Conservation (phyloP, 2,888 invertebrate species). For the Neoascia interrupta region DNA sequence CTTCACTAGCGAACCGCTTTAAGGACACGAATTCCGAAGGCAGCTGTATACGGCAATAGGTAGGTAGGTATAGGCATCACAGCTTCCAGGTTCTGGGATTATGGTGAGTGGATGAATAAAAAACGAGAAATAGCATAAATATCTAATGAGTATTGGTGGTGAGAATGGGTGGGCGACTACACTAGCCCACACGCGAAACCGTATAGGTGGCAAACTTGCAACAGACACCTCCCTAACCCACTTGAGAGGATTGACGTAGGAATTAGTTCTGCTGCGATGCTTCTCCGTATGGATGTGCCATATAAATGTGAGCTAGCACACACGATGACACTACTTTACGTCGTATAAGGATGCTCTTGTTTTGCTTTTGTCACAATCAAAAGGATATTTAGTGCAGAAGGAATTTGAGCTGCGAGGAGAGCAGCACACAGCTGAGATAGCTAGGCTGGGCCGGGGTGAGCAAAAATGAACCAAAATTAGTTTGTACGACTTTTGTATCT, state of each 20-base stretch:
- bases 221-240: conserved; percentile 16
- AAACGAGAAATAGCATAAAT: conserved; percentile 63
- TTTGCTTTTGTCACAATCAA: conserved; percentile 54
- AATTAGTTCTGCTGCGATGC: conserved; percentile 38
- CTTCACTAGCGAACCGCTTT: conserved; percentile 17
- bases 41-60: background rate
- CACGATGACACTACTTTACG: background rate
- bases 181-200: conserved; percentile 5
- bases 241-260: conserved; percentile 39
- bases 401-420: conserved; percentile 17
- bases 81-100: background rate
- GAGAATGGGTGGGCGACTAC: conserved; percentile 9
- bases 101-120: conserved; percentile 42
- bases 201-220: background rate
- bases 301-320: background rate
- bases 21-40: conserved; percentile 36
- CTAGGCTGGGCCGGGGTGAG: background rate
- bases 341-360: conserved; percentile 25
- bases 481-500: conserved; percentile 39
- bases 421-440: background rate
- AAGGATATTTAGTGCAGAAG: conserved; percentile 66
- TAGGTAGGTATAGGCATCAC: background rate
- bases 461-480: conserved; percentile 45
- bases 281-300: background rate
- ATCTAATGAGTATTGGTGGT: conserved; percentile 61